These are phyloP conservation scores for Antechinus stuartii DNA, from an alignment of 2,113 vertebrate species.

Conservation along the genomic window DNA sequence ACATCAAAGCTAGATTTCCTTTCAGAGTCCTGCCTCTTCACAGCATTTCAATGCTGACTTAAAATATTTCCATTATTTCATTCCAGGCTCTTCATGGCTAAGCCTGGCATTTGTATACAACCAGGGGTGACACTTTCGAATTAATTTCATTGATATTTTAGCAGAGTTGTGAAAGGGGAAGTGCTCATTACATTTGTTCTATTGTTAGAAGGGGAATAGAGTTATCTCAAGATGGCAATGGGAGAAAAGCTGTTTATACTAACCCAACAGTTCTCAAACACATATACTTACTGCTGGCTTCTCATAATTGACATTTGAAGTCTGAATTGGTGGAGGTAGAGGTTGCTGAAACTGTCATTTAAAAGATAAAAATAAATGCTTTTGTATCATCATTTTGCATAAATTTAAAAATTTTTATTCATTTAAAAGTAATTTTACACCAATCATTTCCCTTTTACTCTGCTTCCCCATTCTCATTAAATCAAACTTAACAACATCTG, in stretches of 20 bases:
- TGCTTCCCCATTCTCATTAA: not conserved
- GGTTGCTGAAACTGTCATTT: conserved; percentile 67
- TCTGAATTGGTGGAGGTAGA: conserved; percentile 72
- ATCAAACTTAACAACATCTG: not conserved
- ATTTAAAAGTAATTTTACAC: not conserved
- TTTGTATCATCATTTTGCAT: not conserved
- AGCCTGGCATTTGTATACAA: not conserved
- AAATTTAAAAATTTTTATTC: not conserved
- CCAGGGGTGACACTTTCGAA: not conserved
- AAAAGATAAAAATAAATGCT: conserved; percentile 55
- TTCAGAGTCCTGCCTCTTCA: not conserved
- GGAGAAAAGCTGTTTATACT: not conserved
- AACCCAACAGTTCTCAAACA: not conserved
- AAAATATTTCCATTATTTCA: not conserved
- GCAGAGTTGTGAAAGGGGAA: not conserved
- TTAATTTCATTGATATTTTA: not conserved
- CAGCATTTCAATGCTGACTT: not conserved
- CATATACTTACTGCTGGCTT: conserved; percentile 85
- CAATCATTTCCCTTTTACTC: not conserved
- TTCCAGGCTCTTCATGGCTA: not conserved
- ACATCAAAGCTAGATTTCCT: not conserved
- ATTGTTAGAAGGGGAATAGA: not conserved
- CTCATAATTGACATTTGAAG: conserved; percentile 67
- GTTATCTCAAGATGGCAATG: not conserved
- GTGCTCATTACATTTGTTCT: not conserved